These are phyloP conservation scores for Myotis myotis DNA, from an alignment of 2,797 vertebrate genomes.

Conservation along the genomic window DNA sequence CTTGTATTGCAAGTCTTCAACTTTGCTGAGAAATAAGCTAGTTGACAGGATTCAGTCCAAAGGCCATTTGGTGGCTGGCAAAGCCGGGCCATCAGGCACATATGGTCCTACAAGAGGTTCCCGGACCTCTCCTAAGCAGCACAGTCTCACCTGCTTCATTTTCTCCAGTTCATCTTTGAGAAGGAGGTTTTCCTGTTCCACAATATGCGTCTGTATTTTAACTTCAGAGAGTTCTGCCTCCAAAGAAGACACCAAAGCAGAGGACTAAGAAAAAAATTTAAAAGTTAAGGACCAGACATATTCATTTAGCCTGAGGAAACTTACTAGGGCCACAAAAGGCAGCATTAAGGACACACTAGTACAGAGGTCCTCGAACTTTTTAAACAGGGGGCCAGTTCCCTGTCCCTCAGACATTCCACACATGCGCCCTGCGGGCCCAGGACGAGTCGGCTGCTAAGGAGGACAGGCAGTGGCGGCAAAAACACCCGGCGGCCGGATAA, in stretches of 20 bases:
- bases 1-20: neutral
- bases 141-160: conserved; percentile 86
- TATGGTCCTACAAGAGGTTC: neutral
- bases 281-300: neutral
- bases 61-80: neutral
- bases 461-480: too few relatives aligned
- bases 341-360: neutral
- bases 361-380: too few relatives aligned
- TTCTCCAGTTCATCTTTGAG: conserved; percentile 88
- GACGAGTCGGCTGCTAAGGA: too few relatives aligned
- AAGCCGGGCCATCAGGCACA: neutral
- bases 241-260: conserved; percentile 87
- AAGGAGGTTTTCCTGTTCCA: conserved; percentile 89
- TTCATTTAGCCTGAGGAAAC: neutral
- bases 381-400: too few relatives aligned
- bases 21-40: neutral
- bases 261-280: conserved; percentile 83
- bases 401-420: too few relatives aligned
- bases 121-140: neutral
- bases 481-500: too few relatives aligned
- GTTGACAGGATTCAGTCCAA: neutral
- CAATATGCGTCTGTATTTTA: conserved; percentile 83
- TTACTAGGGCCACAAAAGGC: neutral
- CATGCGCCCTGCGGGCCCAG: too few relatives aligned
- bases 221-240: conserved; percentile 89